Percentiles rank a stretch among this genome's conserved stretches.
Evolutionary conservation across 23 tunicate species (phyloP).

Genomic region (Halocynthia roretzi): DNA sequence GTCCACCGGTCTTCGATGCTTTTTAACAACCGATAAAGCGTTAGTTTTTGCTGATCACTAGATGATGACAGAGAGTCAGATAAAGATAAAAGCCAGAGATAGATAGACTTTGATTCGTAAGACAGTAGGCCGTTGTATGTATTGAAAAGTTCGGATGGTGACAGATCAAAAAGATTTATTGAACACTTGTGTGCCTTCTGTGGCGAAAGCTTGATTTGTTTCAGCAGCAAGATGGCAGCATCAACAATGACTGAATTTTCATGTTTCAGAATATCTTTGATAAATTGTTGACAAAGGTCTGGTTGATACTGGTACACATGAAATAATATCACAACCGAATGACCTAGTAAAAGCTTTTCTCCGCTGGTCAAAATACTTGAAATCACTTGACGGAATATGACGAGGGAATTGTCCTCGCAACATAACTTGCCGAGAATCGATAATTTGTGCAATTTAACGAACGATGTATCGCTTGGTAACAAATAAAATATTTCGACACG

Average conservation of each 20-base stretch:
- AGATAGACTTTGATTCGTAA: background rate
- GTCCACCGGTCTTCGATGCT: background rate
- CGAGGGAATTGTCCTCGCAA: conserved; percentile 2
- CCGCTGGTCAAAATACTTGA: background rate
- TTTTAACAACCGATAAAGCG: no score
- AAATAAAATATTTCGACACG: conserved; percentile 18
- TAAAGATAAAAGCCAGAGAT: no score
- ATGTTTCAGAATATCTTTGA: conserved; percentile 6
- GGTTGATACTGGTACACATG: conserved; percentile 20
- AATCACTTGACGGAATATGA: conserved; percentile 19
- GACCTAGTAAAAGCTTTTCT: background rate
- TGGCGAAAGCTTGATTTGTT: background rate
- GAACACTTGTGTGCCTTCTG: background rate
- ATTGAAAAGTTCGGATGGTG: background rate
- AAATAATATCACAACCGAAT: background rate
- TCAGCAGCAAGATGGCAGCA: background rate
- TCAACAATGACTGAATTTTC: conserved; percentile 22
- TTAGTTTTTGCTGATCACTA: no score
- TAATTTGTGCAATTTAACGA: conserved; percentile 30
- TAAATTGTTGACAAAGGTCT: conserved; percentile 9
- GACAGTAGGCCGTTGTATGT: background rate
- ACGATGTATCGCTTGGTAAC: conserved; percentile 15
- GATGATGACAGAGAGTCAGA: no score
- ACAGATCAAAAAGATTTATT: background rate
- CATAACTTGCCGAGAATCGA: conserved; percentile 12